A percentile compares a stretch with the other conserved stretches of the same genome.
Conservation (phyloP, 2,113 vertebrate species). For the Microcebus tavaratra region DNA sequence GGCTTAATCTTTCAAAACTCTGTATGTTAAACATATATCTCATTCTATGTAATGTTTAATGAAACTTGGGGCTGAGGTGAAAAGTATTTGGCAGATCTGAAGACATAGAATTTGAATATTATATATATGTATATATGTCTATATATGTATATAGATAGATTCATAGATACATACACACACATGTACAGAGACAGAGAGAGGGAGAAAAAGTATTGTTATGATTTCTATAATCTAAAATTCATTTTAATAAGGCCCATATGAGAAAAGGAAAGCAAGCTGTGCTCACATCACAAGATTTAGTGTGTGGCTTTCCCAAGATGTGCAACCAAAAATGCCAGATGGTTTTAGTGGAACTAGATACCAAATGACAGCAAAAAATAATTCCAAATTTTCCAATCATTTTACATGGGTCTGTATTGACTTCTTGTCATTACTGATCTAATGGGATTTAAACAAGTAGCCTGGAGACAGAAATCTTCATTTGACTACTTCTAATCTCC, state of each 20-base stretch:
- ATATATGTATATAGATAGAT: background rate
- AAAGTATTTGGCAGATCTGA: background rate
- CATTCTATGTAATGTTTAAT: slow-evolving; percentile 19
- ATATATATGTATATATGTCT: too few species aligned
- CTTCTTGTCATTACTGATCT: slow-evolving; percentile 58
- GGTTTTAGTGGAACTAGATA: background rate
- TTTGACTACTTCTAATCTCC: slow-evolving; percentile 52
- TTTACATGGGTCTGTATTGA: slow-evolving; percentile 26
- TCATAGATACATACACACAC: background rate
- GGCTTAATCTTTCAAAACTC: background rate
- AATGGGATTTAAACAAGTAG: slow-evolving; percentile 62
- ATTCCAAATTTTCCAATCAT: slow-evolving; percentile 42
- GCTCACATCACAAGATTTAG: background rate
- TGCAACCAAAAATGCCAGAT: background rate
- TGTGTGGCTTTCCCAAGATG: background rate
- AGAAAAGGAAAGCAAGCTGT: background rate
- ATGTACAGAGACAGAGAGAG: background rate
- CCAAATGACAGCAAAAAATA: slow-evolving; percentile 19
- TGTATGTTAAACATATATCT: background rate
- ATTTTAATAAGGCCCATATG: background rate
- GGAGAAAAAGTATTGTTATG: background rate
- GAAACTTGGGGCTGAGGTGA: background rate
- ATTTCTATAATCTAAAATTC: background rate
- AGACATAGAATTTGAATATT: background rate
- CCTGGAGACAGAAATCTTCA: slow-evolving; percentile 65